Percentiles rank a stretch among this genome's conserved stretches.
These are phyloP conservation scores for Clanis bilineata DNA, from an alignment of 2,888 invertebrate genomes.

Conservation along the genomic window DNA sequence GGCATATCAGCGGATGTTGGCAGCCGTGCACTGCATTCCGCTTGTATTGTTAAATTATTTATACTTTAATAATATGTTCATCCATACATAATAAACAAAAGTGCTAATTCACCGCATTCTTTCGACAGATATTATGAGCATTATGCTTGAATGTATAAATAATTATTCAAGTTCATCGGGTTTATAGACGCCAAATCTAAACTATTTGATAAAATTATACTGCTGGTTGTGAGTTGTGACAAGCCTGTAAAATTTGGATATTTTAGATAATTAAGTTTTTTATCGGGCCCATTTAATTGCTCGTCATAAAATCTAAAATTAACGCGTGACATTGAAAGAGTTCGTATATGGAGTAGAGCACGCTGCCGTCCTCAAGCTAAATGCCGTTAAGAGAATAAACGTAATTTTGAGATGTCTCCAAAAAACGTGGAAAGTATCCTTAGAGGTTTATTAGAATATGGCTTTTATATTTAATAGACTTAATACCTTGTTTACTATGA, in stretches of 20 bases:
- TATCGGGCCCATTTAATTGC: slow-evolving; percentile 7
- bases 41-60: not conserved
- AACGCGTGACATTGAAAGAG: slow-evolving; percentile 7
- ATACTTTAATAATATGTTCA: not conserved
- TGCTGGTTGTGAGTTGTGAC: not conserved
- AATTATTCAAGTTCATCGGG: not conserved
- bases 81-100: not conserved
- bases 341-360: slow-evolving; percentile 31
- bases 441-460: too few relatives aligned
- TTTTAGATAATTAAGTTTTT: not conserved
- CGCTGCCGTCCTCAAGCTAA: too few relatives aligned
- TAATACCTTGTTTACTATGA: too few relatives aligned
- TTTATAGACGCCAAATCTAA: not conserved
- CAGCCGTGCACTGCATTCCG: not conserved
- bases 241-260: not conserved
- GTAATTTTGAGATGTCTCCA: too few relatives aligned
- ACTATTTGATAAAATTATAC: not conserved
- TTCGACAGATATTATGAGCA: not conserved
- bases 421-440: too few relatives aligned
- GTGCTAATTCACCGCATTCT: not conserved
- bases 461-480: too few relatives aligned
- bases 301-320: slow-evolving; percentile 5
- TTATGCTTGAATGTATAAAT: not conserved
- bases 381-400: too few relatives aligned
- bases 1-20: not conserved